Evolutionary conservation across 2,888 invertebrate species (phyloP).

Genomic region (Tenthredo notha): DNA sequence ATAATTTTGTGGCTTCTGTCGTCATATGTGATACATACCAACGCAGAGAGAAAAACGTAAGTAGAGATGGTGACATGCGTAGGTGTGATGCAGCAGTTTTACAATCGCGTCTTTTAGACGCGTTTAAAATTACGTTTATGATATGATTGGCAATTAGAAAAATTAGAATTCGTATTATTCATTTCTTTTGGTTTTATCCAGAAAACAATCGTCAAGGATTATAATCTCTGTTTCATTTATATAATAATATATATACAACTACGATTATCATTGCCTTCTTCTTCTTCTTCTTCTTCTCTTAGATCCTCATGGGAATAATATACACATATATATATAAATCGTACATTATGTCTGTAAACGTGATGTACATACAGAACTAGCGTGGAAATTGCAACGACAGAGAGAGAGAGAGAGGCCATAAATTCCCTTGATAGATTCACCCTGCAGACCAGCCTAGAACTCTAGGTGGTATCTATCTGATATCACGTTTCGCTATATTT

Average conservation of each 20-base stretch:
- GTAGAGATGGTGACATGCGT: not conserved
- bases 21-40: slow-evolving; percentile 48
- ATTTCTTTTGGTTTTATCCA: no score
- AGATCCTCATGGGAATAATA: not conserved
- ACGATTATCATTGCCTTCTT: not conserved
- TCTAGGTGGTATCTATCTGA: slow-evolving; percentile 36
- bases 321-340: not conserved
- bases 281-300: not conserved
- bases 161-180: not conserved
- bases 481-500: slow-evolving; percentile 33
- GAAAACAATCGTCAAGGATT: not conserved
- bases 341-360: slow-evolving; percentile 12
- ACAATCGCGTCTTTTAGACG: no score
- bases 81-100: not conserved
- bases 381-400: slow-evolving; percentile 24
- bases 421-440: slow-evolving; percentile 49
- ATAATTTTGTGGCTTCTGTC: slow-evolving; percentile 46
- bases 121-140: no score
- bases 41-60: slow-evolving; percentile 51
- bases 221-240: not conserved
- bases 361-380: slow-evolving; percentile 21
- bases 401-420: slow-evolving; percentile 16
- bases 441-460: slow-evolving; percentile 39
- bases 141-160: not conserved
- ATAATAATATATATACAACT: not conserved